Percentiles rank a stretch among this genome's conserved stretches.
These are phyloP conservation scores for Galaxias olidus DNA, from an alignment of 2,797 vertebrate genomes.

Conservation along the genomic window DNA sequence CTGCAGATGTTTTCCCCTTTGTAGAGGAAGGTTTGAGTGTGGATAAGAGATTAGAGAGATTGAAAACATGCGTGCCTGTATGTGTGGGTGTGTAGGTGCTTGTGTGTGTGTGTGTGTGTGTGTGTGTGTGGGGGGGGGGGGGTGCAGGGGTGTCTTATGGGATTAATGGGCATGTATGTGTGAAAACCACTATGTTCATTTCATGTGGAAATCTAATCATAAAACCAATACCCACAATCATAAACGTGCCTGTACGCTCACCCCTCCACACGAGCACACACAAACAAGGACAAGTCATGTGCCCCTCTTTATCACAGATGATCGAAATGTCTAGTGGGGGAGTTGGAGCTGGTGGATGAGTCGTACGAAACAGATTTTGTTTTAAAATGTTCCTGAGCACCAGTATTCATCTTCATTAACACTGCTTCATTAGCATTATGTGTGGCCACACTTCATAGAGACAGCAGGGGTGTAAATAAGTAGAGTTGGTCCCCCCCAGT, in stretches of 20 bases:
- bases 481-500: constrained; percentile 41
- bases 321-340: background rate
- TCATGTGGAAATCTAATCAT: too few species aligned
- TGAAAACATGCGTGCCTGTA: constrained; percentile 23
- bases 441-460: constrained; percentile 48
- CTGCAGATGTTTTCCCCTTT: constrained; percentile 72
- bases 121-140: too few species aligned
- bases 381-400: constrained; percentile 48
- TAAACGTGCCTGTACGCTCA: too few species aligned
- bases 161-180: too few species aligned
- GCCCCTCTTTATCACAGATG: too few species aligned
- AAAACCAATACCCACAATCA: too few species aligned
- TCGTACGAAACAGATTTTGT: background rate
- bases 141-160: constrained; percentile 26
- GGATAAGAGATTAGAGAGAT: constrained; percentile 67
- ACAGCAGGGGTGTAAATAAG: background rate
- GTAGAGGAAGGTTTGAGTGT: constrained; percentile 59
- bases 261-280: too few species aligned
- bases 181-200: too few species aligned
- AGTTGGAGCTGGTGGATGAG: constrained; percentile 7
- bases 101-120: background rate
- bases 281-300: too few species aligned
- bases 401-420: constrained; percentile 48
- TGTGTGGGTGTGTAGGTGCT: constrained; percentile 1
- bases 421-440: constrained; percentile 43